phyloP scores from a whole-genome alignment of 2,888 invertebrate genomes.

The Orthonychiurus folsomi region DNA sequence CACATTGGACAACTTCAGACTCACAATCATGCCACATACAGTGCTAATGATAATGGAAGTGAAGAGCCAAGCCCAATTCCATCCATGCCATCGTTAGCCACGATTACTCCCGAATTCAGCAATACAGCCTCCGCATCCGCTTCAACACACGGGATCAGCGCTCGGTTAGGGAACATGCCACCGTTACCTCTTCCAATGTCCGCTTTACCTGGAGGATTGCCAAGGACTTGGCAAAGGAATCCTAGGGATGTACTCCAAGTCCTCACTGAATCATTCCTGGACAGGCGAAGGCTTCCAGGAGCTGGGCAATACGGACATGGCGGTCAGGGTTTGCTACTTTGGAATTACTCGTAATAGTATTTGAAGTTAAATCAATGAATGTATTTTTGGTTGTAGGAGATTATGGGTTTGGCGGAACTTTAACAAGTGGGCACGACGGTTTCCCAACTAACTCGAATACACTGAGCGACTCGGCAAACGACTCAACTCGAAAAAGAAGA shows the following conservation, averaged over 20 bases:
- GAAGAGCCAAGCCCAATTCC: slow-evolving; percentile 36
- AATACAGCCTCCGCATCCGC: slow-evolving; percentile 28
- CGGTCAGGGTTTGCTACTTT: too few relatives aligned
- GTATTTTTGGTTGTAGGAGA: background rate
- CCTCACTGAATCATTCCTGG: slow-evolving; percentile 36
- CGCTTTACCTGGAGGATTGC: slow-evolving; percentile 35
- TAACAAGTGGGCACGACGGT: background rate
- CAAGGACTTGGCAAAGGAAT: slow-evolving; percentile 38
- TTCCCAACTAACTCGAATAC: background rate
- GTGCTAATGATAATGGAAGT: slow-evolving; percentile 11
- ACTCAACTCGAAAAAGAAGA: slow-evolving; percentile 24
- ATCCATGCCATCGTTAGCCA: slow-evolving; percentile 39
- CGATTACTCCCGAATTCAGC: slow-evolving; percentile 37
- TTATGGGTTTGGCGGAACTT: background rate
- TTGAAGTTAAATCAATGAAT: background rate
- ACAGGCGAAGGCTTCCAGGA: slow-evolving; percentile 27
- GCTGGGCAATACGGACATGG: slow-evolving; percentile 8
- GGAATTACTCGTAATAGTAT: too few relatives aligned
- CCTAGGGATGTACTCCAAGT: slow-evolving; percentile 39
- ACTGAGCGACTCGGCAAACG: background rate
- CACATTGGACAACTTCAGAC: slow-evolving; percentile 9
- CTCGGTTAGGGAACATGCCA: slow-evolving; percentile 13
- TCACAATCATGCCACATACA: background rate
- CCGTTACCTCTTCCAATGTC: slow-evolving; percentile 29
- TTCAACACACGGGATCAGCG: slow-evolving; percentile 24